Evolutionary conservation across 2,113 vertebrate species (phyloP).

Genomic region (Neopipo cinnamomea): DNA sequence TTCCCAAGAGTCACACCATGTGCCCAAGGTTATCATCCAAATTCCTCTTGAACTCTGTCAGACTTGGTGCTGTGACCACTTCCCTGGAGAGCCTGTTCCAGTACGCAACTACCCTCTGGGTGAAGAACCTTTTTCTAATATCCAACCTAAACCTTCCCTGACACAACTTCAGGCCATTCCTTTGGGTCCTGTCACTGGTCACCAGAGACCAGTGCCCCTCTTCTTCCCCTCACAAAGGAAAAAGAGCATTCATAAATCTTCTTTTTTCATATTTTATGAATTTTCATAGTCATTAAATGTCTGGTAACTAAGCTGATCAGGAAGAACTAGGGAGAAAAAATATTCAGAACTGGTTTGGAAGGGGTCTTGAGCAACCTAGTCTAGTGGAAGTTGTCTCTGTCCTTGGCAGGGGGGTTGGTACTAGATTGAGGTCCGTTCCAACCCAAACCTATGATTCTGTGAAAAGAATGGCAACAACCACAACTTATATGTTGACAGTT

Average conservation of each 20-base stretch:
- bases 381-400: background rate
- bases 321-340: background rate
- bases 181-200: background rate
- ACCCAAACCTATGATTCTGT: background rate
- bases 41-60: background rate
- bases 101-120: background rate
- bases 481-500: background rate
- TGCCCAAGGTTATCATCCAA: background rate
- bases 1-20: background rate
- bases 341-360: background rate
- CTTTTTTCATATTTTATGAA: background rate
- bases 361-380: background rate
- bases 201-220: background rate
- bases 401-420: background rate
- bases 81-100: background rate
- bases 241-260: background rate
- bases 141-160: background rate
- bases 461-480: background rate
- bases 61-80: background rate
- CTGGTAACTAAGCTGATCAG: background rate
- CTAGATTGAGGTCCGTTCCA: background rate
- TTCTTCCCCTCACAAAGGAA: background rate
- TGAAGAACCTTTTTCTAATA: background rate
- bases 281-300: background rate
- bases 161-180: background rate